Evolutionary conservation across 2,113 vertebrate genomes (phyloP).

Genomic region (Sprattus sprattus): DNA sequence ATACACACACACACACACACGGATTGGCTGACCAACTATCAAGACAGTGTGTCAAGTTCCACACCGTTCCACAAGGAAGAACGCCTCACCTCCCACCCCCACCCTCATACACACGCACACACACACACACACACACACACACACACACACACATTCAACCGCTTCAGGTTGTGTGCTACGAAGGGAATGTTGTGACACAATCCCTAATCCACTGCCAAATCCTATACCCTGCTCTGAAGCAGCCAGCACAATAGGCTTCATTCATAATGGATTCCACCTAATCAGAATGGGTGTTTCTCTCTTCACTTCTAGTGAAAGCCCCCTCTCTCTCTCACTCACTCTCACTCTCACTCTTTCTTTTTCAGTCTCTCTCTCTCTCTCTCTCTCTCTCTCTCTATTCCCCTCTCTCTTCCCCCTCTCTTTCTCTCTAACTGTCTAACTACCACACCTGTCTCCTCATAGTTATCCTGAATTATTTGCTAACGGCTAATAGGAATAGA

Average conservation of each 20-base stretch:
- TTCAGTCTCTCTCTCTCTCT: background rate
- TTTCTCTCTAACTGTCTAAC: slow-evolving; percentile 13
- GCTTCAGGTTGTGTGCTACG: background rate
- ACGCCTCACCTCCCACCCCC: background rate
- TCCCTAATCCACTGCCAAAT: slow-evolving; percentile 31
- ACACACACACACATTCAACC: background rate
- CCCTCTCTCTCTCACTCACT: background rate
- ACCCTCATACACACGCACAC: background rate
- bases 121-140: slow-evolving; percentile 21
- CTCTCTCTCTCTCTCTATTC: background rate
- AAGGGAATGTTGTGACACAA: slow-evolving; percentile 51
- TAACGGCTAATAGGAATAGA: background rate
- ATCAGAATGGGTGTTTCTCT: slow-evolving; percentile 7
- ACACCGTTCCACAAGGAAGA: background rate
- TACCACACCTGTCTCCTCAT: background rate
- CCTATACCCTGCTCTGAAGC: background rate
- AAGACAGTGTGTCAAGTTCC: background rate
- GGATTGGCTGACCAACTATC: background rate
- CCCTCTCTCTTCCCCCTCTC: background rate
- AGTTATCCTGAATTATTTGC: slow-evolving; percentile 17
- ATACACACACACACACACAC: background rate
- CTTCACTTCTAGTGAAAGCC: background rate
- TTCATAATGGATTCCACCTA: slow-evolving; percentile 32
- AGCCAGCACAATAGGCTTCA: slow-evolving; percentile 35
- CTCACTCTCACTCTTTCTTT: background rate